Evolutionary conservation across 2,888 invertebrate species (phyloP).

Genomic region (Lithophane ornitopus): DNA sequence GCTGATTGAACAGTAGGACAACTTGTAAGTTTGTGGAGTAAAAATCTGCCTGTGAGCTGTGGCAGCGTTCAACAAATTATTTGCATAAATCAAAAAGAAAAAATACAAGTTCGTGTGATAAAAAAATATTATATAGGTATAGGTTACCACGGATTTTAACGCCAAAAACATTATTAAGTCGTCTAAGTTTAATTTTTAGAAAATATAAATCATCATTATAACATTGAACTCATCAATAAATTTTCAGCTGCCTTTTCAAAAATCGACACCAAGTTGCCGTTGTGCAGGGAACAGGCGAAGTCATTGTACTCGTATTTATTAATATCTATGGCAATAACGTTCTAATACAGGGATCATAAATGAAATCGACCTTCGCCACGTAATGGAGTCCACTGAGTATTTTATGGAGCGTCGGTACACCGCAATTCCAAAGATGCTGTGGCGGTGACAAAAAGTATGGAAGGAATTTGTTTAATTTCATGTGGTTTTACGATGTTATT

Average conservation of each 20-base stretch:
- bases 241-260: not conserved
- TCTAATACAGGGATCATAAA: slow-evolving; percentile 82
- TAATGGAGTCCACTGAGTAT: slow-evolving; percentile 64
- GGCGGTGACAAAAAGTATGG: slow-evolving; percentile 18
- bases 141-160: not conserved
- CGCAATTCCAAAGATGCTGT: slow-evolving; percentile 30
- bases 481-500: slow-evolving; percentile 23
- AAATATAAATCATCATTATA: not conserved
- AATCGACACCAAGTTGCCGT: not conserved
- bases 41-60: slow-evolving; percentile 1
- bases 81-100: slow-evolving; percentile 14
- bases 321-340: slow-evolving; percentile 73
- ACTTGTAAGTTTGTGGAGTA: slow-evolving; percentile 42
- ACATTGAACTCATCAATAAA: not conserved
- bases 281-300: slow-evolving; percentile 7
- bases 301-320: slow-evolving; percentile 53
- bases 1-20: slow-evolving; percentile 66
- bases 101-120: not conserved
- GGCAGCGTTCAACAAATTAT: not conserved
- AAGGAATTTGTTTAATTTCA: not conserved
- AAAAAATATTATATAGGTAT: not conserved
- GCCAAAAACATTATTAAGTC: not conserved
- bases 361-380: slow-evolving; percentile 84
- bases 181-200: not conserved
- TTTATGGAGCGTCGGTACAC: slow-evolving; percentile 58